phyloP scores from a whole-genome alignment of 2,888 invertebrate species.

The Uloborus plumipes region DNA sequence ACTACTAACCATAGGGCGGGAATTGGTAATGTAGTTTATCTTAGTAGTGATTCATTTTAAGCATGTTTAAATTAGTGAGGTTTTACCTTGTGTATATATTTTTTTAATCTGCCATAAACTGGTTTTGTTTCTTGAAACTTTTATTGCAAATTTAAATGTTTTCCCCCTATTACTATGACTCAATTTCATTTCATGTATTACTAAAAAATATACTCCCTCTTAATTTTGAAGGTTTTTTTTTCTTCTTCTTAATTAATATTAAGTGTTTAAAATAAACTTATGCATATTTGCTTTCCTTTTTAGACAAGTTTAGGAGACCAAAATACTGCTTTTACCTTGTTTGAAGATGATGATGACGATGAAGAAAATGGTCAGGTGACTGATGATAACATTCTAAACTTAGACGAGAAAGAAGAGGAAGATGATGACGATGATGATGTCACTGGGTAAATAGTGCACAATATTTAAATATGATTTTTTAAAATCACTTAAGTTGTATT shows the following conservation, averaged over 20 bases:
- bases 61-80: no score
- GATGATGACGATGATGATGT: slow-evolving; percentile 66
- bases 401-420: slow-evolving; percentile 67
- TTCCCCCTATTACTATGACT: neutral
- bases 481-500: no score
- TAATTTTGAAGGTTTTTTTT: neutral
- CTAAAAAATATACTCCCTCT: neutral
- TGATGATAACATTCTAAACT: slow-evolving; percentile 67
- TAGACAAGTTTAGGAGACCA: slow-evolving; percentile 31
- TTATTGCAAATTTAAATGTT: neutral
- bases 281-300: neutral
- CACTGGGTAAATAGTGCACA: slow-evolving; percentile 27
- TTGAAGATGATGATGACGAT: slow-evolving; percentile 67
- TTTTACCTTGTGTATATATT: no score
- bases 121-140: neutral
- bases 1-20: no score
- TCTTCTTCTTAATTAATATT: neutral
- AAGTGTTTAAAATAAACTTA: no score
- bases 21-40: no score
- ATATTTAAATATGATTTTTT: no score
- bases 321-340: slow-evolving; percentile 45
- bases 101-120: neutral
- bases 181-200: neutral
- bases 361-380: slow-evolving; percentile 68
- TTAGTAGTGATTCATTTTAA: no score